Conservation (phyloP, 2,113 vertebrate species). For the Eonycteris spelaea region DNA sequence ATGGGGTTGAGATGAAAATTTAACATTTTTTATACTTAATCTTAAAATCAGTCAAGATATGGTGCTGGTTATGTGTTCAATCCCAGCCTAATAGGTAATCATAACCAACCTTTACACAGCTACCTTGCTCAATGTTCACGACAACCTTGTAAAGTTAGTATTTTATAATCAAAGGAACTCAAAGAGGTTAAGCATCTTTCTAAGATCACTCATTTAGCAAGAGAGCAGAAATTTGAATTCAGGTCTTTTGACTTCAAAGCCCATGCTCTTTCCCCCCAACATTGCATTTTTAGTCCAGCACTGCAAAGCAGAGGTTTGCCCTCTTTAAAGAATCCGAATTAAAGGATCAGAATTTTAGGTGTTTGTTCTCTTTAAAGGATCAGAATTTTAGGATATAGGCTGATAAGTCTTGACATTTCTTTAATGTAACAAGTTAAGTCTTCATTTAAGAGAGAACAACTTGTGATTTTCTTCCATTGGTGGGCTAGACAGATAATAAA, state of each 20-base stretch:
- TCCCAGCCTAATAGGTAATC: background rate
- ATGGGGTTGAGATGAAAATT: background rate
- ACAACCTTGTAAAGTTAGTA: background rate
- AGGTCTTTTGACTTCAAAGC: constrained; percentile 57
- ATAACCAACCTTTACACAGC: background rate
- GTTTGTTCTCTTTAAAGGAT: constrained; percentile 68
- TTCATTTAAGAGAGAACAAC: constrained; percentile 62
- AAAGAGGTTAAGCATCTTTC: background rate
- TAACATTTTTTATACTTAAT: background rate
- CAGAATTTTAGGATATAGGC: constrained; percentile 61
- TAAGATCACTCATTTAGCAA: constrained; percentile 1
- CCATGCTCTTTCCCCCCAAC: background rate
- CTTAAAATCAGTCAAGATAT: background rate
- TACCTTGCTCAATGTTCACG: background rate
- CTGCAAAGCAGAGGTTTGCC: constrained; percentile 45
- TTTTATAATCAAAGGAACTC: constrained; percentile 19
- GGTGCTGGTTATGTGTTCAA: background rate
- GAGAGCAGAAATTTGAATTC: constrained; percentile 49
- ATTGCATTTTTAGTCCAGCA: background rate
- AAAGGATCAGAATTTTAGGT: constrained; percentile 66
- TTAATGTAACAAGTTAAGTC: constrained; percentile 67
- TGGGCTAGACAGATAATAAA: constrained; percentile 62
- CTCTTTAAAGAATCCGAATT: constrained; percentile 65
- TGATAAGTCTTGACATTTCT: constrained; percentile 64
- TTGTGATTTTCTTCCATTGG: constrained; percentile 54